phyloP scores from a whole-genome alignment of 1,140 invertebrate genomes.

The Heliconius melpomene region DNA sequence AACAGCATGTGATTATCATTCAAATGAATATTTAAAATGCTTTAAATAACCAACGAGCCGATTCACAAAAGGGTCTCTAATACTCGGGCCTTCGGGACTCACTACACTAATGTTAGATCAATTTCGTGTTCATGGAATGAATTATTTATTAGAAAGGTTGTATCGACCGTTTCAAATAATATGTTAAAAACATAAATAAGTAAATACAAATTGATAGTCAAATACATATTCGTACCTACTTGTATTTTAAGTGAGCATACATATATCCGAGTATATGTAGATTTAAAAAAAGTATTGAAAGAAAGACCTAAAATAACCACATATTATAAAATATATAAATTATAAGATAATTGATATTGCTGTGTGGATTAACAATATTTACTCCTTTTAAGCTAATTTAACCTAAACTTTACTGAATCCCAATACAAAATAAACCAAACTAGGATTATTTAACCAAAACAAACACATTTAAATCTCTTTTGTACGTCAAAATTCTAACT shows the following conservation, averaged over 20 bases:
- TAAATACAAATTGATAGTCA: neutral
- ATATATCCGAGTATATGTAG: too few relatives aligned
- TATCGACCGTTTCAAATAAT: constrained; percentile 2
- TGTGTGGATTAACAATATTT: too few relatives aligned
- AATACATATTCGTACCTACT: neutral
- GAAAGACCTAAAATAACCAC: too few relatives aligned
- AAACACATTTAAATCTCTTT: constrained; percentile 33
- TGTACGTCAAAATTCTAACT: constrained; percentile 34
- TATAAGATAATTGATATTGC: too few relatives aligned
- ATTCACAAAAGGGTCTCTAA: constrained; percentile 10
- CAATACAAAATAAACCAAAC: neutral
- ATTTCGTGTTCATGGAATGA: constrained; percentile 2
- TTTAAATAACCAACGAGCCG: constrained; percentile 3
- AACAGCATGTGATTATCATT: neutral
- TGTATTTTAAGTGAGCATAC: too few relatives aligned
- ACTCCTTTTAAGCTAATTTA: too few relatives aligned
- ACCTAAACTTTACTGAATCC: neutral
- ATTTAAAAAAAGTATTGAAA: too few relatives aligned
- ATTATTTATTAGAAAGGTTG: constrained; percentile 5
- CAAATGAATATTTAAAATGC: constrained; percentile 1
- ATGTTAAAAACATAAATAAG: neutral
- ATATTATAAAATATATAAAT: too few relatives aligned
- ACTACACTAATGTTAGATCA: constrained; percentile 9
- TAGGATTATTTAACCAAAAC: neutral
- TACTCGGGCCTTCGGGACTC: neutral